Conservation (phyloP, 2,888 invertebrate genomes). For the Epinotia nisella region DNA sequence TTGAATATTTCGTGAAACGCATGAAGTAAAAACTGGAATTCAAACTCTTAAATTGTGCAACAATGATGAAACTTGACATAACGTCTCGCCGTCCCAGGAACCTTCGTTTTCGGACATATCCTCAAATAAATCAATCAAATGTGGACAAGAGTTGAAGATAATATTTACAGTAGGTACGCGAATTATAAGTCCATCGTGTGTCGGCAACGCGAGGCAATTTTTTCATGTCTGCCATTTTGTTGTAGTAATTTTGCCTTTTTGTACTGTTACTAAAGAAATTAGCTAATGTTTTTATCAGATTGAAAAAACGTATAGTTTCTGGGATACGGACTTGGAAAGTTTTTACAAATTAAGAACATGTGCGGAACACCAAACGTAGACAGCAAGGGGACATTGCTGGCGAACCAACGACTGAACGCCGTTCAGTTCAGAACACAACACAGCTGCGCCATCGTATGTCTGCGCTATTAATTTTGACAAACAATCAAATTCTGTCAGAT, state of each 20-base stretch:
- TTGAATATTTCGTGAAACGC: constrained; percentile 24
- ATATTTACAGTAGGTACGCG: constrained; percentile 40
- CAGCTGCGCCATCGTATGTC: constrained; percentile 56
- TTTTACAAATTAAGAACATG: constrained; percentile 49
- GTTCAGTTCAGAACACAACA: constrained; percentile 51
- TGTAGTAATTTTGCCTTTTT: no score
- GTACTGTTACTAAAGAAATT: no score
- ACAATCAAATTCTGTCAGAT: constrained; percentile 49
- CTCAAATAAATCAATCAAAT: constrained; percentile 24
- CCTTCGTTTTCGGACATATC: constrained; percentile 28
- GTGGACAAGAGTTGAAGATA: constrained; percentile 18
- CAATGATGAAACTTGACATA: constrained; percentile 18
- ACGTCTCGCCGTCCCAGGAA: constrained; percentile 31
- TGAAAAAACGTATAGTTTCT: no score
- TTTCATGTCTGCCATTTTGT: background rate
- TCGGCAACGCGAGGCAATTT: constrained; percentile 35
- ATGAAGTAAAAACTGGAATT: constrained; percentile 27
- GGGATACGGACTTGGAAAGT: no score
- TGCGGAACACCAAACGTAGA: constrained; percentile 50
- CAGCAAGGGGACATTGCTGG: constrained; percentile 48
- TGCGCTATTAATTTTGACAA: constrained; percentile 55
- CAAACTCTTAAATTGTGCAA: constrained; percentile 9
- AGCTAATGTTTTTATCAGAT: no score
- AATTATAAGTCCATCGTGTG: constrained; percentile 41
- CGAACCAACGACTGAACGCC: constrained; percentile 50